Base-by-base conservation (phyloP, 2,888 invertebrate genomes). In the Platynereis dumerilii region DNA sequence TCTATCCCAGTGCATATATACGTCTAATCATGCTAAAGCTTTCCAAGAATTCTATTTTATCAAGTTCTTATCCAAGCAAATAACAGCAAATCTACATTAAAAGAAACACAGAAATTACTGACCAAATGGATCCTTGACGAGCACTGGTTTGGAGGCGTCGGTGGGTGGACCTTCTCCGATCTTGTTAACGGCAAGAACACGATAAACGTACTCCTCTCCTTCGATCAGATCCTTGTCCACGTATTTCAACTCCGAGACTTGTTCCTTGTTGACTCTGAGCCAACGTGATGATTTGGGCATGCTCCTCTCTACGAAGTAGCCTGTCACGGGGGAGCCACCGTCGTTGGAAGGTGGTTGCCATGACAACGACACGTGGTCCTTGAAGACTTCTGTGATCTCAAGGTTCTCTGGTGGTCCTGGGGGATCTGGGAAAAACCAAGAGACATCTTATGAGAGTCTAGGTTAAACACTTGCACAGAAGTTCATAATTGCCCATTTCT, bases 141-240 rank as follows among this genome's bases (percentile, higher is more conserved):
- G 76, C 58, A 79, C 75, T 20, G 69, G 60, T n/a, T 44, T 53
- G 22, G 70, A 69, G 22, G 65, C 53, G 1, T 63, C 56, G 3
- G 70, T 63, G 2, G 71, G 69, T 44, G 60, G 45, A 17, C 72
- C 69, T 12, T 65, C 63, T 22, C 94, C 88, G 88, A 95, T 93
- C 86, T 91, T 89, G 70, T 84, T 84, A 24, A 80, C 75, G 29
- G 84, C 83, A 5, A 75, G 73, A 20, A 84, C 79, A 39, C 83
- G 74, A 78, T 83, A 83, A 71, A 78, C 69, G 79, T 96, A 96
- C 76, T 92, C 75, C 45, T 74, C 72, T 56, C 80, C 82, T 42
- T 81, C 80, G 42, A 77, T 73, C 56, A 85, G 76, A 59, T 81
- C 78, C 2, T 45, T 61, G 45, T 64, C 65, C 2, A 24, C 56